A percentile compares a stretch with the other conserved stretches of the same genome.
These are phyloP conservation scores for Spondyliosoma cantharus DNA, from an alignment of 2,797 vertebrate genomes.

Conservation along the genomic window DNA sequence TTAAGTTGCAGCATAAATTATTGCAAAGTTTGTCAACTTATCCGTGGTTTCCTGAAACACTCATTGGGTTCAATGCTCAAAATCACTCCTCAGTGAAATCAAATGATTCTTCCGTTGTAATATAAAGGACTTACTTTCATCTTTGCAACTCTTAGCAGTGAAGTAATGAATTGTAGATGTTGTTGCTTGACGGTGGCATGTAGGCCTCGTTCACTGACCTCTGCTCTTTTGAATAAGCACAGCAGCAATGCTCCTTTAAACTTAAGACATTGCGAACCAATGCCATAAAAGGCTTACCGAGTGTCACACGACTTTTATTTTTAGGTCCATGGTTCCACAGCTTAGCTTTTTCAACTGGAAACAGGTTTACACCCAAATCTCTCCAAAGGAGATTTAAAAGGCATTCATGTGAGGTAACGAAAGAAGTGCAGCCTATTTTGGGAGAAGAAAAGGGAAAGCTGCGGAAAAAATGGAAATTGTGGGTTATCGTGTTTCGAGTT, in stretches of 20 bases:
- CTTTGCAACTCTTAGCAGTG: not conserved
- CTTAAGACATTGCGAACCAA: conserved; percentile 34
- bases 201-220: conserved; percentile 13
- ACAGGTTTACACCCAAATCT: conserved; percentile 78
- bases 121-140: not conserved
- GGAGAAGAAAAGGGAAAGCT: conserved; percentile 60
- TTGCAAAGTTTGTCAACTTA: too few relatives aligned
- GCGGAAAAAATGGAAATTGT: conserved; percentile 41
- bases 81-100: not conserved
- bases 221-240: conserved; percentile 17
- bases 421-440: conserved; percentile 69
- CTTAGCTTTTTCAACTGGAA: conserved; percentile 75
- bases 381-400: conserved; percentile 75
- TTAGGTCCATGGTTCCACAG: conserved; percentile 68
- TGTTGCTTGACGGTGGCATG: not conserved
- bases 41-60: too few relatives aligned
- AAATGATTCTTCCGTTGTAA: not conserved
- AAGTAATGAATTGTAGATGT: not conserved
- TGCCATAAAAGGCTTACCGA: conserved; percentile 61
- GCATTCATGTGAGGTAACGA: conserved; percentile 68
- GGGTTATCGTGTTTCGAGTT: conserved; percentile 51
- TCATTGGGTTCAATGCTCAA: too few relatives aligned
- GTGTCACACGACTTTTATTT: conserved; percentile 67
- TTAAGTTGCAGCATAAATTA: too few relatives aligned
- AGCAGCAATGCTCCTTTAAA: conserved; percentile 10